phyloP scores from a whole-genome alignment of 1,140 invertebrate species.

The Drosophila chauvacae region DNA sequence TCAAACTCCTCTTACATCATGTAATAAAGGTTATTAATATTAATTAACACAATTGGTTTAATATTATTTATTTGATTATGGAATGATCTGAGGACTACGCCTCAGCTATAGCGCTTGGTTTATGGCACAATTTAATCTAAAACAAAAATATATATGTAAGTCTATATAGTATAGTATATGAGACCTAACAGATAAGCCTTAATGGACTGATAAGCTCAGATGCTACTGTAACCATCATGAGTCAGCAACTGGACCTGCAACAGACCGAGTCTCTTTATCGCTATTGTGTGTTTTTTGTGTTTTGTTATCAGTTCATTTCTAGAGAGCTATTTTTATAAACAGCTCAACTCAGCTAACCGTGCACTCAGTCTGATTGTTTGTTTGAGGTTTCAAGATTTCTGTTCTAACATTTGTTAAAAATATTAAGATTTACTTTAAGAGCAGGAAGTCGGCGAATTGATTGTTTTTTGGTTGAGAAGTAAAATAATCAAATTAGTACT shows the following conservation, averaged over 20 bases:
- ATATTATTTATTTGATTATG: background rate
- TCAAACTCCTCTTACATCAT: too few species aligned
- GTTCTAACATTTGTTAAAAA: background rate
- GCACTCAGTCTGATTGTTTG: background rate
- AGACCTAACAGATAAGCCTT: background rate
- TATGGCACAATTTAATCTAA: background rate
- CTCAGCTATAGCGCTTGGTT: background rate
- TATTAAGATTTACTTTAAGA: background rate
- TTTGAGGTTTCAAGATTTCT: background rate
- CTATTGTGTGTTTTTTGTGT: constrained; percentile 11
- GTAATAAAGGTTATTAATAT: too few species aligned
- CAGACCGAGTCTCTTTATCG: background rate
- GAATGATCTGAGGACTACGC: background rate
- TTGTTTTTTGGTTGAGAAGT: background rate
- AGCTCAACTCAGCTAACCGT: background rate
- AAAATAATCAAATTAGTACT: background rate
- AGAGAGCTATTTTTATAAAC: background rate
- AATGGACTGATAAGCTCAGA: constrained; percentile 1
- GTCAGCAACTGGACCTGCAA: constrained; percentile 1
- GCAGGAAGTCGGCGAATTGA: background rate
- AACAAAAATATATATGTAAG: background rate
- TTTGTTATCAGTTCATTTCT: constrained; percentile 42
- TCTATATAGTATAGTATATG: background rate
- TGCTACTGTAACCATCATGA: background rate
- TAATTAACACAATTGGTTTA: too few species aligned